Conservation (phyloP, 2,888 invertebrate species). For the Flabesymbios commensalis region DNA sequence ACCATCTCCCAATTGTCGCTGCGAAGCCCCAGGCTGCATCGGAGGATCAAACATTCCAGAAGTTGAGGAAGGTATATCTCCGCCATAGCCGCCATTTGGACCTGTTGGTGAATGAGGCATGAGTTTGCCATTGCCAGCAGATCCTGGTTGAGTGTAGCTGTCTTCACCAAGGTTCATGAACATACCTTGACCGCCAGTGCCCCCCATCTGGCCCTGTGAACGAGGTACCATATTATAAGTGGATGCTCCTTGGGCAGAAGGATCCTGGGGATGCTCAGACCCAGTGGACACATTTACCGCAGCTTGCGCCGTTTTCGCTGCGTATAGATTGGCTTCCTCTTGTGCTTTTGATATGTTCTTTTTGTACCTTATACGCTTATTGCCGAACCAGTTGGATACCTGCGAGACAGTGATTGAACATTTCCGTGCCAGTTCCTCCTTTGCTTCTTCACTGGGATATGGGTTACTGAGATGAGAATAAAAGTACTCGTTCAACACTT, state of each 20-base stretch:
- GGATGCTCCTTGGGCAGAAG: slow-evolving; percentile 26
- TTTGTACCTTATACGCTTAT: slow-evolving; percentile 99
- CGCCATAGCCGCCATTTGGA: slow-evolving; percentile 12
- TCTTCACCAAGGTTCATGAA: slow-evolving; percentile 36
- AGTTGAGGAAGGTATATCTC: slow-evolving; percentile 34
- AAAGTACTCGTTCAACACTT: slow-evolving; percentile 99
- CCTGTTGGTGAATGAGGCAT: no score
- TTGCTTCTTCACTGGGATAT: slow-evolving; percentile 99
- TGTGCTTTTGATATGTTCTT: slow-evolving; percentile 99
- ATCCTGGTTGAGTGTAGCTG: slow-evolving; percentile 14
- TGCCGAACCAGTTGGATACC: slow-evolving; percentile 91
- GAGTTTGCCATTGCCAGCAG: no score
- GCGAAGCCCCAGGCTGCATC: no score
- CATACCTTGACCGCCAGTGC: slow-evolving; percentile 26
- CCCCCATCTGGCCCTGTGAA: slow-evolving; percentile 23
- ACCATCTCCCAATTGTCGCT: no score
- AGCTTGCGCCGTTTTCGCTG: slow-evolving; percentile 76
- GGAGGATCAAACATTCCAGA: slow-evolving; percentile 37
- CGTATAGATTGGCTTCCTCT: slow-evolving; percentile 98
- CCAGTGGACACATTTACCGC: no score
- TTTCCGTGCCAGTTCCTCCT: slow-evolving; percentile 98
- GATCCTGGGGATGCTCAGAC: no score
- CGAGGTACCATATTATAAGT: slow-evolving; percentile 32
- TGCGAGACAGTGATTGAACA: slow-evolving; percentile 92
- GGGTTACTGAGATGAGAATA: slow-evolving; percentile 99